These are phyloP conservation scores for Amorpha juglandis DNA, from an alignment of 2,888 invertebrate genomes.

Conservation along the genomic window DNA sequence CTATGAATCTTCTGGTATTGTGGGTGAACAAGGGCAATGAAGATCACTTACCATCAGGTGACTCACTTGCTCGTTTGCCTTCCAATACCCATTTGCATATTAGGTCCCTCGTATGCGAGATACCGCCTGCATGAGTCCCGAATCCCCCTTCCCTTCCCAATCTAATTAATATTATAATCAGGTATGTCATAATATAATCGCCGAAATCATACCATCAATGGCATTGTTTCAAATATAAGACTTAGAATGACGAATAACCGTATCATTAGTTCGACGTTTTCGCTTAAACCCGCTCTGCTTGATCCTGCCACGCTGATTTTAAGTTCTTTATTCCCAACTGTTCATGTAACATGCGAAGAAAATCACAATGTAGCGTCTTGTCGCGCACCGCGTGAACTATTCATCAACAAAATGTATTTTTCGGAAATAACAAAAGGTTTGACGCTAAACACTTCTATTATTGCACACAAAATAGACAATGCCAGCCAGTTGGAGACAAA, in stretches of 20 bases:
- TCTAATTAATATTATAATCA: too few species aligned
- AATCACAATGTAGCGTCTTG: constrained; percentile 69
- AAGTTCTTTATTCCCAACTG: constrained; percentile 53
- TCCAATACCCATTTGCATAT: too few species aligned
- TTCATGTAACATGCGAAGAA: constrained; percentile 72
- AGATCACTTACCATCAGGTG: too few species aligned
- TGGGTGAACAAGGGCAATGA: too few species aligned
- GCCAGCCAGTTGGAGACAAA: constrained; percentile 77
- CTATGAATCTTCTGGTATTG: too few species aligned
- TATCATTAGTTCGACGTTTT: constrained; percentile 38
- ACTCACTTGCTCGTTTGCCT: too few species aligned
- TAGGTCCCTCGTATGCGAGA: too few species aligned
- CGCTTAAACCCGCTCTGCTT: constrained; percentile 34
- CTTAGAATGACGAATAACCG: constrained; percentile 2
- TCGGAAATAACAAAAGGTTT: constrained; percentile 73
- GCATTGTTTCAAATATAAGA: neutral
- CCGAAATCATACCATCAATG: neutral
- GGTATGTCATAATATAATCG: too few species aligned
- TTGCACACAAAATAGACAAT: constrained; percentile 79
- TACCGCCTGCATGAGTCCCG: too few species aligned
- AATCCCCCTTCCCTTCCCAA: too few species aligned
- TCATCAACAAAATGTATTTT: constrained; percentile 67
- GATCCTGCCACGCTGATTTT: constrained; percentile 35
- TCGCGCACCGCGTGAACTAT: constrained; percentile 76
- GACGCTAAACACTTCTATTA: constrained; percentile 83